A percentile compares a stretch with the other conserved stretches of the same genome.
These are phyloP conservation scores for Synergus japonicus DNA, from an alignment of 2,888 invertebrate genomes.

Conservation along the genomic window DNA sequence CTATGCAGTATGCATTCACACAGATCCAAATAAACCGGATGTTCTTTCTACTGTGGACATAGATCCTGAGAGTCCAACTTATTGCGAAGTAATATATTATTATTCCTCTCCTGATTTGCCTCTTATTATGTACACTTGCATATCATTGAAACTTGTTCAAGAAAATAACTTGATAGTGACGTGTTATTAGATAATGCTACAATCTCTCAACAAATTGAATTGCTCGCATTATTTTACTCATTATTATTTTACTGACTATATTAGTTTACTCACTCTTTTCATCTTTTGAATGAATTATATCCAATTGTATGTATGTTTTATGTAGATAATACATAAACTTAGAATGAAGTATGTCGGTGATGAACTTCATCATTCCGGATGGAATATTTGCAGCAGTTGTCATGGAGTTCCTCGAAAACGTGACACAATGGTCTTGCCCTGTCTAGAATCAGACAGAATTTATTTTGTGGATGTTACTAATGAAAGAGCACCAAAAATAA, in stretches of 20 bases:
- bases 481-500: constrained; percentile 84
- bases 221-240: too few relatives aligned
- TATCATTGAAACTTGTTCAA: too few relatives aligned
- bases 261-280: too few relatives aligned
- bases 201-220: too few relatives aligned
- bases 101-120: neutral
- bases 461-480: constrained; percentile 90
- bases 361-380: constrained; percentile 97
- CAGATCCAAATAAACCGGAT: constrained; percentile 87
- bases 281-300: neutral
- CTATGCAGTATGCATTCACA: constrained; percentile 93
- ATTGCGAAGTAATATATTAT: constrained; percentile 83
- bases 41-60: constrained; percentile 95
- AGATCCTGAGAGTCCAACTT: constrained; percentile 91
- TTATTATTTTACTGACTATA: too few relatives aligned
- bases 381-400: constrained; percentile 98
- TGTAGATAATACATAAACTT: constrained; percentile 91
- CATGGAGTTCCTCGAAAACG: constrained; percentile 81
- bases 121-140: too few relatives aligned
- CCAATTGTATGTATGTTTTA: constrained; percentile 9
- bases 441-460: constrained; percentile 88
- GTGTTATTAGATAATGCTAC: too few relatives aligned
- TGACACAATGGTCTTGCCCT: constrained; percentile 90
- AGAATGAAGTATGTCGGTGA: constrained; percentile 88
- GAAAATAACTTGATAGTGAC: too few relatives aligned